Evolutionary conservation across 2,888 invertebrate genomes (phyloP).

Genomic region (Caenorhabditis imperialis): DNA sequence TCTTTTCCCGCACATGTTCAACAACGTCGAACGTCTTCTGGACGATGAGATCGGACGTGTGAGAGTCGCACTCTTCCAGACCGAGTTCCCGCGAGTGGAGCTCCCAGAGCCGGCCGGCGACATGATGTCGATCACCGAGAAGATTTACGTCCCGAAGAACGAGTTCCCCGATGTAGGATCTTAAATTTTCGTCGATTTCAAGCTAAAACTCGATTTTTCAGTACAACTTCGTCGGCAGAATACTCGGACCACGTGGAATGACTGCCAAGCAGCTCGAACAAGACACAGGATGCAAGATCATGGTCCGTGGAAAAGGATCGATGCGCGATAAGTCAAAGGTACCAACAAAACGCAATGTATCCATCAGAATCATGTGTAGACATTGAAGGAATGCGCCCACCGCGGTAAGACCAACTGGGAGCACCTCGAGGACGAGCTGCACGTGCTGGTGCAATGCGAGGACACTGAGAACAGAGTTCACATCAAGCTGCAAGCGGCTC

Average conservation of each 20-base stretch:
- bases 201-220: conserved; percentile 84
- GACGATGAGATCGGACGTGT: conserved; percentile 92
- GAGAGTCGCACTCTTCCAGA: conserved; percentile 94
- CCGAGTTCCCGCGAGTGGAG: conserved; percentile 92
- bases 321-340: conserved; percentile 67
- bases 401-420: conserved; percentile 99
- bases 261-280: conserved; percentile 99
- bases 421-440: conserved; percentile 96
- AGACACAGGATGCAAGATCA: conserved; percentile 99
- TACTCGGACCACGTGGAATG: conserved; percentile 98
- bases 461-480: conserved; percentile 97
- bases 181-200: neutral
- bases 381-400: conserved; percentile 93
- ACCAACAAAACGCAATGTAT: neutral
- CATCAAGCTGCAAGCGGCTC: conserved; percentile 93
- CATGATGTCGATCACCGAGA: conserved; percentile 94
- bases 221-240: conserved; percentile 99
- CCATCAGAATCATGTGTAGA: conserved; percentile 34
- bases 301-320: conserved; percentile 92
- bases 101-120: conserved; percentile 73
- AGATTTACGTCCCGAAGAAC: conserved; percentile 99
- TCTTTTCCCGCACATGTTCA: conserved; percentile 69
- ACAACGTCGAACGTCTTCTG: conserved; percentile 71
- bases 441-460: conserved; percentile 90
- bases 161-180: conserved; percentile 97